These are phyloP conservation scores for Lumbricus terrestris DNA, from an alignment of 2,888 invertebrate genomes.

Conservation along the genomic window DNA sequence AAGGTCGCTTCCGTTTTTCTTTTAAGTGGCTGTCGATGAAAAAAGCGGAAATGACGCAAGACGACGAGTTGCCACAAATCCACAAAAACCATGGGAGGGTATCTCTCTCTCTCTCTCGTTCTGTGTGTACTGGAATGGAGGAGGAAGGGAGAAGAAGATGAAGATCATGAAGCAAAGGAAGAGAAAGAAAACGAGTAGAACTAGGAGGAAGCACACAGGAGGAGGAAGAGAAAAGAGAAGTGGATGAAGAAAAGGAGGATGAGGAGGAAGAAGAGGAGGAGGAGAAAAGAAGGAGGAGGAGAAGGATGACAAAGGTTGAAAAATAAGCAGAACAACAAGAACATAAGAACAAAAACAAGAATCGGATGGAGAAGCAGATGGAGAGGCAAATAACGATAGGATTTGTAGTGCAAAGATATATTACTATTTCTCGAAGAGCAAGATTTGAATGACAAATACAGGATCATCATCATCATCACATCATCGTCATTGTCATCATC, in stretches of 20 bases:
- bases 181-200: conserved; percentile 13
- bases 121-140: background rate
- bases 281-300: background rate
- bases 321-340: background rate
- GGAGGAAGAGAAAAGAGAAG: background rate
- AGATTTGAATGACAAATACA: too few relatives aligned
- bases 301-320: background rate
- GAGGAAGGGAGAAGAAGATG: background rate
- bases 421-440: background rate
- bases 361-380: background rate
- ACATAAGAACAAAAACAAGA: background rate
- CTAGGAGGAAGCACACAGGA: background rate
- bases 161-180: background rate
- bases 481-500: too few relatives aligned
- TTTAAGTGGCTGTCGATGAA: background rate
- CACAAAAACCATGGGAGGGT: too few relatives aligned
- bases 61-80: too few relatives aligned
- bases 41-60: background rate
- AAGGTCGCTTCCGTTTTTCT: background rate
- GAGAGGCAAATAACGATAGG: background rate
- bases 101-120: too few relatives aligned
- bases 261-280: background rate
- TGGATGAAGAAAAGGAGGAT: background rate
- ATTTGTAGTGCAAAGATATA: background rate
- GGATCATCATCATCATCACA: too few relatives aligned